Base-by-base conservation (phyloP, 2,888 invertebrate genomes). In the Pyrrhia umbra region DNA sequence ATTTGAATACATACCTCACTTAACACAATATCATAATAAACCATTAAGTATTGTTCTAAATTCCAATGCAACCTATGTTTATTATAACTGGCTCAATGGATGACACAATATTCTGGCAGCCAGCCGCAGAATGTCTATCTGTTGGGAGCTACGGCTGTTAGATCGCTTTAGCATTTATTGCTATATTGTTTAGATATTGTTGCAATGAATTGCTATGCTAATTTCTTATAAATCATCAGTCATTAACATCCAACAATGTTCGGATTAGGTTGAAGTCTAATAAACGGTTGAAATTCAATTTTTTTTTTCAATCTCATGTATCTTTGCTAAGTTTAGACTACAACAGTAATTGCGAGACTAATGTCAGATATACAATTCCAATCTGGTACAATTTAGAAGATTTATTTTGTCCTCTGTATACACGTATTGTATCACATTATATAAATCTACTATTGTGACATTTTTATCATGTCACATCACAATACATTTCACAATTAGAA, bases 21-120 rank as follows among this genome's bases (percentile, higher is more conserved):
- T n/a, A n/a, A n/a, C n/a, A n/a, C n/a, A n/a, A n/a, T 13, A 9
- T 34, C 34, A 46, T 18, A 47, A 23, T 15, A 43, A 50, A 8
- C 16, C 15, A 30, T 46, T 27, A 57, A 6, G n/a, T 42, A 59
- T 68, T 54, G 71, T 54, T 61, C 71, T 75, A 71, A 20, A 74
- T 71, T 61, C 75, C 52, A 1, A 57, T 40, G 40, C 18, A 46
- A 20, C 10, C 20, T 60, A 56, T 67, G 21, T 39, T 43, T 30
- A 52, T 56, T 66, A 6, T 55, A 51, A 62, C 50, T 40, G 30
- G n/a, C n/a, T n/a, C n/a, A n/a, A n/a, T n/a, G n/a, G 21, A 65
- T 68, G 62, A 62, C 75, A 68, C 49, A 67, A 66, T 61, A 62
- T 50, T 50, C 59, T 75, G 78, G 78, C 75, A 57, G 45, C 46